Evolutionary conservation across 35 echinoderm and acorn worm genomes (phyloP), one percentile per base, ranked within the genome.

Genomic region (Ophioderma brevispina): DNA sequence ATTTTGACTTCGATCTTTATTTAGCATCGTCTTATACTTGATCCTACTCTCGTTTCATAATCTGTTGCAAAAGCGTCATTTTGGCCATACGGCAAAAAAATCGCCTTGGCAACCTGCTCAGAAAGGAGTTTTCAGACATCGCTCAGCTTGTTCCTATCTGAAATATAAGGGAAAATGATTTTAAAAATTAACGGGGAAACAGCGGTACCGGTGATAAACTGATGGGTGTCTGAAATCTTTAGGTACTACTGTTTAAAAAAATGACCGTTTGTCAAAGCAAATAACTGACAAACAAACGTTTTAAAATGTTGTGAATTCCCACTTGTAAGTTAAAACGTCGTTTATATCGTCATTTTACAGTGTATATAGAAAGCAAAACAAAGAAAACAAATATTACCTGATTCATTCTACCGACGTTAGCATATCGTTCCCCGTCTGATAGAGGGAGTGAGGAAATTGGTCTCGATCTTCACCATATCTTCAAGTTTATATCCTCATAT

Each of bases 41-140:
- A 80, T 13, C 92, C 96, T 15, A 98, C n/a, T n/a, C 78, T 35
- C 96, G 46, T 40, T 98, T 98, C 85, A n/a, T n/a, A n/a, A 94
- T 94, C 39, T 98, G 92, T 90, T 94, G 92, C 25, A 98, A 46
- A 40, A 98, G 79, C 13, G 89, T 83, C 31, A 64, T 85, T 25
- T 88, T 84, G 85, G 89, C 94, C 77, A 92, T 81, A 1, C 82
- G 77, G 36, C 92, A n/a, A n/a, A n/a, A n/a, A n/a, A n/a, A n/a
- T 88, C 17, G 88, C 76, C 33, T 64, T 98, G 25, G 94, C 49
- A 19, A 98, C 37, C 78, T 94, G 88, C 17, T 91, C 81, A 23
- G 82, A 77, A 1, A 98, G 40, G 28, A 94, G 82, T 31, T 91
- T n/a, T 92, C 33, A 98, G 75, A 70, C 89, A 92, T 36, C 90